Conservation (phyloP, 1,140 invertebrate species). For the Periplaneta americana region DNA sequence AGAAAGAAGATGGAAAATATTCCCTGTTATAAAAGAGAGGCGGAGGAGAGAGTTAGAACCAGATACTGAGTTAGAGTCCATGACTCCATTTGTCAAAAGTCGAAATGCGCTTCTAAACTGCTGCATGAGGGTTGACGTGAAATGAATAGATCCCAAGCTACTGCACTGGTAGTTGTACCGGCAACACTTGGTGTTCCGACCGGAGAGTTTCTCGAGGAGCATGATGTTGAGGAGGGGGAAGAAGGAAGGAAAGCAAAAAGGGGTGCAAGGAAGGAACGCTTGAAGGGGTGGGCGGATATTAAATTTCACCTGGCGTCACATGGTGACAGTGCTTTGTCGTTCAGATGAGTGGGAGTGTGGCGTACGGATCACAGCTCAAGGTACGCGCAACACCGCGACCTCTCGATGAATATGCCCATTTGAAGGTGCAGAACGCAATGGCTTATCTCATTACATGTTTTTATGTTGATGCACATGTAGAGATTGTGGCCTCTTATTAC, state of each 20-base stretch:
- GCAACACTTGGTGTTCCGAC: neutral
- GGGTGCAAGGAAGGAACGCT: slow-evolving; percentile 26
- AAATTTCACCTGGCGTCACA: slow-evolving; percentile 8
- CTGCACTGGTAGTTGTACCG: neutral
- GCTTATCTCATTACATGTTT: too few relatives aligned
- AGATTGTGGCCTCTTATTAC: too few relatives aligned
- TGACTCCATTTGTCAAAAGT: slow-evolving; percentile 11
- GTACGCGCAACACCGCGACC: too few relatives aligned
- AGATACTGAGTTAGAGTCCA: slow-evolving; percentile 1
- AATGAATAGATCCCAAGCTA: slow-evolving; percentile 4
- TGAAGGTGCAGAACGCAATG: too few relatives aligned
- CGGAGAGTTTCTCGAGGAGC: neutral
- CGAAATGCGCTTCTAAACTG: slow-evolving; percentile 20
- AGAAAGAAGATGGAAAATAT: neutral
- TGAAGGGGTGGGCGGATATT: slow-evolving; percentile 17
- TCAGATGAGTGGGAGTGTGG: neutral
- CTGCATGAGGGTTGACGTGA: neutral
- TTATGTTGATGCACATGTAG: too few relatives aligned
- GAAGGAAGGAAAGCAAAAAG: slow-evolving; percentile 22
- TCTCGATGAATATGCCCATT: too few relatives aligned
- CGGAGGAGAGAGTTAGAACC: neutral
- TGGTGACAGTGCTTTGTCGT: neutral
- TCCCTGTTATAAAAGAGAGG: neutral
- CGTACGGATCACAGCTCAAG: neutral
- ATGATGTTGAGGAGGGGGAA: neutral